Percentiles rank a stretch among this genome's conserved stretches.
Conservation (phyloP, 2,113 vertebrate species). For the Callipepla californica region DNA sequence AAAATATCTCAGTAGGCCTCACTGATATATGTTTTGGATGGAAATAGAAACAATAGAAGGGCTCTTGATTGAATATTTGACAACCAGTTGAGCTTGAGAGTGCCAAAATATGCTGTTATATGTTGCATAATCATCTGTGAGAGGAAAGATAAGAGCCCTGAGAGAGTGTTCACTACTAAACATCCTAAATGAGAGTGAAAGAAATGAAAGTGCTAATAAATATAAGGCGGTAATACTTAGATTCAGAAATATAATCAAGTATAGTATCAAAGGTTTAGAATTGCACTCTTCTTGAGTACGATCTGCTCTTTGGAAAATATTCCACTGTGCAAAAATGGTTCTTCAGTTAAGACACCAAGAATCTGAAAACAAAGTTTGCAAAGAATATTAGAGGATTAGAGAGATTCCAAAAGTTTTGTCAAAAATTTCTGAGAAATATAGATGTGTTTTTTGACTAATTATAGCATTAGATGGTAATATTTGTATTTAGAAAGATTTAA, state of each 20-base stretch:
- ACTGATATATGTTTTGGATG: not conserved
- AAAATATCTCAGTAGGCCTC: not conserved
- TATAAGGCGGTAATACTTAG: not conserved
- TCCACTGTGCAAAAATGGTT: not conserved
- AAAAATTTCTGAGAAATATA: not conserved
- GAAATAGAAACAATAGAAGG: not conserved
- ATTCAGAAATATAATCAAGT: not conserved
- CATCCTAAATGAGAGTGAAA: not conserved
- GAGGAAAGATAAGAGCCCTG: not conserved
- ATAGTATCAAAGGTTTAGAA: not conserved
- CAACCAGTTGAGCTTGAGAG: not conserved
- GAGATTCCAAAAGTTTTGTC: not conserved
- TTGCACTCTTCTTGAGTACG: not conserved
- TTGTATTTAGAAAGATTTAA: not conserved
- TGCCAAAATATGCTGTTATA: not conserved
- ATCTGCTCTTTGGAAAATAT: not conserved
- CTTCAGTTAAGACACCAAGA: not conserved
- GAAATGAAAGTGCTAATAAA: not conserved
- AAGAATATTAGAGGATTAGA: not conserved
- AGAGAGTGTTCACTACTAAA: not conserved
- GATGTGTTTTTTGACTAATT: not conserved
- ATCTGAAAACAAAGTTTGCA: not conserved
- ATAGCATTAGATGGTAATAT: not conserved
- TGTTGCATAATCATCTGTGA: not conserved
- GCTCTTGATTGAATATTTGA: not conserved